Evolutionary conservation across 2,888 invertebrate genomes (phyloP).

Genomic region (Drosophila anomalata): DNA sequence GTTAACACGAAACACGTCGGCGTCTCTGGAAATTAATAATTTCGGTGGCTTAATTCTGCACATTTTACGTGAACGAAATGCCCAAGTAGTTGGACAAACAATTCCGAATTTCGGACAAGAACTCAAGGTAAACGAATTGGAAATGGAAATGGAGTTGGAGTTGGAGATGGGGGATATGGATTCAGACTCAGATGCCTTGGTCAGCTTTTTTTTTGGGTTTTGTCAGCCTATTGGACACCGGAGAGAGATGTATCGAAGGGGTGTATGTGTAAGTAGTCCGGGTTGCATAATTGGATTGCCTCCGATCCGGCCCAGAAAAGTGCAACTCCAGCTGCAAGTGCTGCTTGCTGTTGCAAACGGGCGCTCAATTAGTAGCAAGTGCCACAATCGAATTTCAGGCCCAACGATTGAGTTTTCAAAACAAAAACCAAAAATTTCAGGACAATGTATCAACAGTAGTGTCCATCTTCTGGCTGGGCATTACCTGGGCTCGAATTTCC

Average conservation of each 20-base stretch:
- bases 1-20: slow-evolving; percentile 53
- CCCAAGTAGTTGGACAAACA: slow-evolving; percentile 29
- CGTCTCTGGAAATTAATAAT: slow-evolving; percentile 65
- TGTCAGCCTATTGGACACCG: slow-evolving; percentile 6
- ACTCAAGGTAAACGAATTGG: slow-evolving; percentile 54
- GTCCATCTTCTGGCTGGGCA: slow-evolving; percentile 5
- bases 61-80: slow-evolving; percentile 69
- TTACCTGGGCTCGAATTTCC: not conserved
- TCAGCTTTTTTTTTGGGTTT: slow-evolving; percentile 43
- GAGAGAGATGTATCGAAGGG: slow-evolving; percentile 22
- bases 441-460: slow-evolving; percentile 37
- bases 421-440: slow-evolving; percentile 26
- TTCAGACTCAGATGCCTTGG: slow-evolving; percentile 24
- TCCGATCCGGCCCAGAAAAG: slow-evolving; percentile 1
- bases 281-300: slow-evolving; percentile 68
- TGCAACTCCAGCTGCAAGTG: slow-evolving; percentile 35
- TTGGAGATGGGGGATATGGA: not conserved
- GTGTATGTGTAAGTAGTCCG: slow-evolving; percentile 32
- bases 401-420: slow-evolving; percentile 29
- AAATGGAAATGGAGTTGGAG: slow-evolving; percentile 43
- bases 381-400: slow-evolving; percentile 30
- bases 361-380: slow-evolving; percentile 68
- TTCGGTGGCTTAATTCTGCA: slow-evolving; percentile 63
- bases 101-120: slow-evolving; percentile 1
- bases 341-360: slow-evolving; percentile 23